phyloP scores from a whole-genome alignment of 2,888 invertebrate species.

The Galerucella calmariensis region DNA sequence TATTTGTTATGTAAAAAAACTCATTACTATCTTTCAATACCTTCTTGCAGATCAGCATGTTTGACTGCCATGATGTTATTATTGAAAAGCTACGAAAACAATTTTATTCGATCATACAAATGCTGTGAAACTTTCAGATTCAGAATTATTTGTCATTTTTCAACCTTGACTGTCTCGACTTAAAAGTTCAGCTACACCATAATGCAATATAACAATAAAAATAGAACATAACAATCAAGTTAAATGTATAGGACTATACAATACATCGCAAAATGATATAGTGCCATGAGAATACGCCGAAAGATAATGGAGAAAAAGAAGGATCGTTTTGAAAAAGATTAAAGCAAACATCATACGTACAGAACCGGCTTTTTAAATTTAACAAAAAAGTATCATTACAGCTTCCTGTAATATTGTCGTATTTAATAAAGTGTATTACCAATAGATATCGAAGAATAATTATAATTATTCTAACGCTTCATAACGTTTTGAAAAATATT shows the following conservation, averaged over 20 bases:
- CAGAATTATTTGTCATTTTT: not conserved
- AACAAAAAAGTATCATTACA: too few relatives aligned
- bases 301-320: constrained; percentile 36
- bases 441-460: too few relatives aligned
- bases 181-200: constrained; percentile 17
- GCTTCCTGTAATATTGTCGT: too few relatives aligned
- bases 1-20: too few relatives aligned
- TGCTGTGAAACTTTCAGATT: not conserved
- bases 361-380: not conserved
- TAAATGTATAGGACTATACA: constrained; percentile 25
- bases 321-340: constrained; percentile 47
- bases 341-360: constrained; percentile 24
- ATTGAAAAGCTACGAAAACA: not conserved
- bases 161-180: constrained; percentile 4
- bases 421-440: too few relatives aligned
- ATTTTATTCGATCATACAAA: not conserved
- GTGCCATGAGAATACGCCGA: constrained; percentile 27
- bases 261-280: constrained; percentile 27
- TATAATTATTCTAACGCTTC: too few relatives aligned
- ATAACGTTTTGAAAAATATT: too few relatives aligned
- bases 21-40: too few relatives aligned
- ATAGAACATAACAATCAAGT: constrained; percentile 5
- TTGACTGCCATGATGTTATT: too few relatives aligned
- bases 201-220: constrained; percentile 13
- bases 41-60: too few relatives aligned